Evolutionary conservation across 2,797 vertebrate genomes (phyloP).

Genomic region (Macropodus opercularis): DNA sequence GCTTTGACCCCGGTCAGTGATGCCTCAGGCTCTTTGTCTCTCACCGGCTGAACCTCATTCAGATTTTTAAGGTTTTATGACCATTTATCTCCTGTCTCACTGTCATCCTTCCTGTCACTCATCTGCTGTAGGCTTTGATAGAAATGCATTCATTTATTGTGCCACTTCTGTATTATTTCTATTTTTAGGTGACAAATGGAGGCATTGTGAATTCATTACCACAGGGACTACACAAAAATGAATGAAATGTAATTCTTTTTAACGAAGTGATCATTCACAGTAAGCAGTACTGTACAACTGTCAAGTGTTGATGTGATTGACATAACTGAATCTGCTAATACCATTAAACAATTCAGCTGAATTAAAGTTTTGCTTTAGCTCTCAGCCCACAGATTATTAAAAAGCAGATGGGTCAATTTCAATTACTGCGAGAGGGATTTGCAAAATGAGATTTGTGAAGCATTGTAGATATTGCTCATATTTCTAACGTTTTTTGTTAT

Average conservation of each 20-base stretch:
- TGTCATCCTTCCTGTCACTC: conserved; percentile 13
- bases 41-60: conserved; percentile 18
- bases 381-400: background rate
- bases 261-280: background rate
- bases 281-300: background rate
- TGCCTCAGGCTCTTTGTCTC: conserved; percentile 33
- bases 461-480: too few species aligned
- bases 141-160: conserved; percentile 33
- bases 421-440: too few species aligned
- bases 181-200: conserved; percentile 19
- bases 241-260: background rate
- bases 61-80: conserved; percentile 30
- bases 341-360: too few species aligned
- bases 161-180: background rate
- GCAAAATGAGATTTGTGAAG: too few species aligned
- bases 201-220: conserved; percentile 14
- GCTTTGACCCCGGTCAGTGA: too few species aligned
- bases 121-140: conserved; percentile 21
- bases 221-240: conserved; percentile 1
- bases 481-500: too few species aligned
- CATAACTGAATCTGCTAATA: background rate
- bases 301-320: too few species aligned
- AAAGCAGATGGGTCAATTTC: background rate
- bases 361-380: background rate
- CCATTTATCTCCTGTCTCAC: conserved; percentile 26